Base-by-base conservation (phyloP, 53 echinoderm and acorn worm species). In the Temnopleurus reevesii region DNA sequence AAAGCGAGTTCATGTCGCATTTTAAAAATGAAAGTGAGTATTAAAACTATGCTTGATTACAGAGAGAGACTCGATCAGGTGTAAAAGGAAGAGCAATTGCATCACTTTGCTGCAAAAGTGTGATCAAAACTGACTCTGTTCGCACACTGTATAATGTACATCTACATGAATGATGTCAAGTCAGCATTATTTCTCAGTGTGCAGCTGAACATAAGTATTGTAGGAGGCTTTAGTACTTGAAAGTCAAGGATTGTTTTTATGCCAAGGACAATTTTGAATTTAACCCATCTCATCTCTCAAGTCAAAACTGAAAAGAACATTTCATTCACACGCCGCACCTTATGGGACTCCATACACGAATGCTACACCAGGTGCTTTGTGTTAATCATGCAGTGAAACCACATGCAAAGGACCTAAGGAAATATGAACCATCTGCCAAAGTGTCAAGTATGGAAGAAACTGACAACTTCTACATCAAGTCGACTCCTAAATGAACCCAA, bases 341-440 rank as follows among this genome's bases (percentile, higher is more conserved):
- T 38, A 21, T 21, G 71, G 71, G 71, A 71, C 63, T 26, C 34
- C 4, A 33, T 63, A 63, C 34, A 63, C 43, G 36, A 71, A n/a
- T 71, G 71, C 71, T 71, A 71, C 41, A 41, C 41, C 71, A 71
- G 43, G 71, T 71, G 41, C 36, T 19, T 41, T 41, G 43, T 3
- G 3, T 36, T 71, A 41, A 41, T n/a, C n/a, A 21, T 36, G 71
- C 41, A 71, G 41, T 71, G 18, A 27, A 41, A 71, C 41, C 71
- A 8, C 71, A 38, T 71, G 5, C 71, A 36, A 71, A 41, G 71
- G 71, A 43, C 43, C 43, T n/a, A 71, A 38, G 19, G 41, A 71
- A 71, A 71, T 41, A 71, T 18, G 41, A 71, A 71, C 38, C 71
- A 71, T 71, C 71, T 71, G 71, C 71, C 23, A 15, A 43, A 41